Base-by-base conservation (phyloP, 2,888 invertebrate genomes). In the Drosophila acutilabella region DNA sequence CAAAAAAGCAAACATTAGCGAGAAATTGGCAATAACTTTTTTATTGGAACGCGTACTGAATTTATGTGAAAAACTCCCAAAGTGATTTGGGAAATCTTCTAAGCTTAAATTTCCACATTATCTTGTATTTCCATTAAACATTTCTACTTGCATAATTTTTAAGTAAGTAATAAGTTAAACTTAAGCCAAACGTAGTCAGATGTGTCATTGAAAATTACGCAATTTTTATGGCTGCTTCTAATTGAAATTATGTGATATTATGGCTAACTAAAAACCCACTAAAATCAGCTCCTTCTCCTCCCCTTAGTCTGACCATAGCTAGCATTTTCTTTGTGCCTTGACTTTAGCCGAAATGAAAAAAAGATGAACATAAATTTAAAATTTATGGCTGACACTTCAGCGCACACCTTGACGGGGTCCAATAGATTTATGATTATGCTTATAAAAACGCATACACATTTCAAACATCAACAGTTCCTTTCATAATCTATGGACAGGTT, bases 381-480 rank as follows among this genome's bases (percentile, higher is more conserved):
- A 82, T 88, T 82, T 88, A 82, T 85, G 71, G 68, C 85, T 66
- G 70, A 80, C 86, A 81, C 86, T 82, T 86, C 73, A 69, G 65
- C 69, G 64, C 65, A 73, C 66, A 64, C 82, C 51, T 48, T 66
- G 64, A 76, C 50, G 64, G 45, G 40, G 48, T 40, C 50, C 60
- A 68, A 62, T 73, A 85, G 82, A 82, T 82, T 82, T 82, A 82
- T 85, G 86, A 30, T 66, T 64, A 60, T 64, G 69, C 65, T 56
- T 75, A 69, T 68, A 73, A 51, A 47, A 40, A 38, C 64, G 40
- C 64, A 66, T 53, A 36, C 36, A 66, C 69, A 64, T 75, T 87
- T 82, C 60, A 72, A 77, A 80, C 78, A 80, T 84, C 83, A 84
- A 83, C 89, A 83, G 84, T 72, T 88, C 89, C 72, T 80, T 82